A percentile compares a stretch with the other conserved stretches of the same genome.
Conservation (phyloP, 1,140 invertebrate species). For the Zophobas atratus region DNA sequence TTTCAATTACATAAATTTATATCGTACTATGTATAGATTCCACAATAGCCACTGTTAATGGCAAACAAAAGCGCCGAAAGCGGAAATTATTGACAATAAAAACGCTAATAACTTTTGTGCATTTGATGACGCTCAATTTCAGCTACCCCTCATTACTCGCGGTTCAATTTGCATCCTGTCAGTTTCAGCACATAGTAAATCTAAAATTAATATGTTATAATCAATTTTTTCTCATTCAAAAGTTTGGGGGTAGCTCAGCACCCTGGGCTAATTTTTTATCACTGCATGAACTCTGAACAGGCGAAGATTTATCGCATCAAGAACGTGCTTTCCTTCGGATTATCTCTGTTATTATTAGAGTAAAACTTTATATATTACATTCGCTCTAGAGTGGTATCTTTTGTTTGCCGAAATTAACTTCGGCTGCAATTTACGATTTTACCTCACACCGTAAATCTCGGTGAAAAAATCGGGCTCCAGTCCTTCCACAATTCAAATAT, state of each 20-base stretch:
- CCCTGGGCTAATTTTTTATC: not conserved
- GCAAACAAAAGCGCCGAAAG: not conserved
- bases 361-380: conserved; percentile 22
- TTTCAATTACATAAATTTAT: too few species aligned
- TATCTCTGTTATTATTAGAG: conserved; percentile 10
- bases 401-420: conserved; percentile 34
- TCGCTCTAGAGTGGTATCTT: not conserved
- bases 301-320: conserved; percentile 7
- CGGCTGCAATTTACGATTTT: not conserved
- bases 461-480: conserved; percentile 10
- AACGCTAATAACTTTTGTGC: not conserved
- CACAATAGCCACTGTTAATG: not conserved
- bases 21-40: too few species aligned
- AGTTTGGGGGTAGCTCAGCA: not conserved
- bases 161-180: conserved; percentile 27
- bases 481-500: not conserved
- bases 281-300: not conserved
- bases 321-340: not conserved
- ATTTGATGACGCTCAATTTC: not conserved
- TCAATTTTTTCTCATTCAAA: conserved; percentile 2
- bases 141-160: not conserved
- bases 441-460: conserved; percentile 4
- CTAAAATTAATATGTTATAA: conserved; percentile 18
- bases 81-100: not conserved
- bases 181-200: conserved; percentile 10